phyloP scores from a whole-genome alignment of 1,140 invertebrate genomes.

The Rhagoletis pomonella region DNA sequence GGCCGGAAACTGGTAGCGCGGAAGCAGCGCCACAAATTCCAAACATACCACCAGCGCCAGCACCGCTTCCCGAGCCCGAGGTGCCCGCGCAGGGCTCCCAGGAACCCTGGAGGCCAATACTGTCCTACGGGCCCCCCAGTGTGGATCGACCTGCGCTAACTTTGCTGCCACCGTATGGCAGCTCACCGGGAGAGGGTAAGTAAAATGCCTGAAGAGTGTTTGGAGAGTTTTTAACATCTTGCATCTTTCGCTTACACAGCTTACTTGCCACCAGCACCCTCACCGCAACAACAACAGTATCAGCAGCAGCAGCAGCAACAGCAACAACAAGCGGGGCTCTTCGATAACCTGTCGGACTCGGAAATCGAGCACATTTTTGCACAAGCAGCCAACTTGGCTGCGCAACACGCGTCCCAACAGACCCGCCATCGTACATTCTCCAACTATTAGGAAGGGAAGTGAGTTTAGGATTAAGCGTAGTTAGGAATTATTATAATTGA shows the following conservation, averaged over 20 bases:
- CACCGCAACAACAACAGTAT: constrained; percentile 55
- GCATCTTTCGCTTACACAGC: constrained; percentile 57
- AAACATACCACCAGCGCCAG: constrained; percentile 32
- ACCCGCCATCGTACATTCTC: constrained; percentile 51
- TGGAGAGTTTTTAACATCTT: neutral
- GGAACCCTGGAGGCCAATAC: constrained; percentile 67
- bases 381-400: constrained; percentile 66
- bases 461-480: neutral
- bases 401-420: constrained; percentile 62
- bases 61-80: constrained; percentile 59
- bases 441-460: neutral
- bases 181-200: constrained; percentile 66
- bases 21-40: constrained; percentile 70
- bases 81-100: constrained; percentile 59
- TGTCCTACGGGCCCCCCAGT: constrained; percentile 61
- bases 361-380: constrained; percentile 71
- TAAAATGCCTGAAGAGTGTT: neutral
- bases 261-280: constrained; percentile 64
- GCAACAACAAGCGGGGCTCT: constrained; percentile 57
- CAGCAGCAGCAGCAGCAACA: constrained; percentile 57
- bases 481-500: neutral
- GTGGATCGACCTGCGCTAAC: constrained; percentile 65
- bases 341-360: constrained; percentile 67
- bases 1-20: constrained; percentile 65
- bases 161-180: constrained; percentile 68